phyloP scores from a whole-genome alignment of 2,113 vertebrate species.

The Zosterops hypoxanthus region DNA sequence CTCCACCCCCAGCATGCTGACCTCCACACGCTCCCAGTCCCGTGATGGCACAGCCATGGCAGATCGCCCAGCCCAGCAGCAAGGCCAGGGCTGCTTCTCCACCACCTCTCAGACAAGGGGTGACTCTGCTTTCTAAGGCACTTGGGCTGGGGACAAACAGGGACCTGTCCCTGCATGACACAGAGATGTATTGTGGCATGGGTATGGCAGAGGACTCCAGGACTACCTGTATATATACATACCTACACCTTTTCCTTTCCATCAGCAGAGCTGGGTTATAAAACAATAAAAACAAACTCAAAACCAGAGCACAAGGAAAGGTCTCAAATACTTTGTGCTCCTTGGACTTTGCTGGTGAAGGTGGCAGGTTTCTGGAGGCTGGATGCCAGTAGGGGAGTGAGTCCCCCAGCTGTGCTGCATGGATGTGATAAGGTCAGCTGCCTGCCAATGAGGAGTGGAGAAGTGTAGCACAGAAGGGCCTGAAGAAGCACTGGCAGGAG shows the following conservation, averaged over 20 bases:
- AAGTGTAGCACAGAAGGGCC: fast-evolving
- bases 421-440: no score
- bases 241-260: background rate
- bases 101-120: fast-evolving
- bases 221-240: background rate
- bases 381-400: background rate
- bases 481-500: background rate
- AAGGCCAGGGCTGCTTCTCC: background rate
- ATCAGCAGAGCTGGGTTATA: background rate
- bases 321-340: background rate
- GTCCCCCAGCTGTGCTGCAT: background rate
- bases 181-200: fast-evolving
- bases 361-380: background rate
- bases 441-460: background rate
- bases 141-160: background rate
- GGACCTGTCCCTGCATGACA: fast-evolving
- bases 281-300: background rate
- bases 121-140: background rate
- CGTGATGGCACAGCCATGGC: fast-evolving
- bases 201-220: background rate
- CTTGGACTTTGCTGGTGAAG: background rate
- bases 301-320: background rate
- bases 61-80: background rate
- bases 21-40: background rate
- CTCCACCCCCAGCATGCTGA: background rate